phyloP scores from a whole-genome alignment of 2,113 vertebrate genomes.

The Deroptyus accipitrinus region DNA sequence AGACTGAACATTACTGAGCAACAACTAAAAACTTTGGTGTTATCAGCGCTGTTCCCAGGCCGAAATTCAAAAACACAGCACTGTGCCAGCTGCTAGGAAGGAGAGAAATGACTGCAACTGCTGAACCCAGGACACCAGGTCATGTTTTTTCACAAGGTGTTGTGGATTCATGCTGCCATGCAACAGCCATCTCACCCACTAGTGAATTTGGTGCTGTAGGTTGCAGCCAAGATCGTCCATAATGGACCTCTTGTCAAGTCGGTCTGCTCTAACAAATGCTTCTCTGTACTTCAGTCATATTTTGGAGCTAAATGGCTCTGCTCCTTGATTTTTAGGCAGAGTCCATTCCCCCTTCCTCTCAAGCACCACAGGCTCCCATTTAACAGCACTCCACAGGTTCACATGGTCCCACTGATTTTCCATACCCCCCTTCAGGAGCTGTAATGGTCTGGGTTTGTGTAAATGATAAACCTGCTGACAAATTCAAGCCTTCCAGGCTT shows the following conservation, averaged over 20 bases:
- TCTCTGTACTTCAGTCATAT: not conserved
- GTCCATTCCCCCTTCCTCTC: not conserved
- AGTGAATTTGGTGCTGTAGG: not conserved
- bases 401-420: not conserved
- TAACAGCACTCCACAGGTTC: not conserved
- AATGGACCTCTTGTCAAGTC: constrained; percentile 11
- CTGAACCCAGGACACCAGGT: not conserved
- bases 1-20: no score
- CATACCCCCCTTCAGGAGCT: not conserved
- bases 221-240: not conserved
- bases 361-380: not conserved
- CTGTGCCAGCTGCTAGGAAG: no score
- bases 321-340: not conserved
- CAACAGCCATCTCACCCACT: not conserved
- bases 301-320: not conserved
- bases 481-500: not conserved
- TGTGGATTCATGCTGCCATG: not conserved
- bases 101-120: no score
- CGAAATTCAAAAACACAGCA: no score
- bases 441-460: not conserved
- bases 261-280: not conserved
- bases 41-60: no score
- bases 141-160: not conserved
- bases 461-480: not conserved
- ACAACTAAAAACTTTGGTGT: no score